These are phyloP conservation scores for Tenualosa ilisha DNA, from an alignment of 2,797 vertebrate species.

Conservation along the genomic window DNA sequence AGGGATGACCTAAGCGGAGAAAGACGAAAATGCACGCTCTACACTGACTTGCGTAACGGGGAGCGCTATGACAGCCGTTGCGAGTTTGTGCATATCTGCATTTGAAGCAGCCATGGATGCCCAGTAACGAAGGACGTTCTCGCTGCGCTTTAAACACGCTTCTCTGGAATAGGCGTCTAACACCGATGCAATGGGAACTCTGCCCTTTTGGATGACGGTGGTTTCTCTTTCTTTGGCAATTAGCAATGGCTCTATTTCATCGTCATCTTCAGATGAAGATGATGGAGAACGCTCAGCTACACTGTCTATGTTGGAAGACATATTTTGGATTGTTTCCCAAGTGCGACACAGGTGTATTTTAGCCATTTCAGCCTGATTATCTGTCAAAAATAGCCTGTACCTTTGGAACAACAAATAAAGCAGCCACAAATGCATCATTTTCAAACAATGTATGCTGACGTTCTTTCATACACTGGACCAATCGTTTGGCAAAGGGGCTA, in stretches of 20 bases:
- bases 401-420: background rate
- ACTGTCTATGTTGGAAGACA: background rate
- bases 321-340: background rate
- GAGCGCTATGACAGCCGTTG: constrained; percentile 33
- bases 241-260: constrained; percentile 39
- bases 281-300: constrained; percentile 2
- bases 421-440: constrained; percentile 43
- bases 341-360: background rate
- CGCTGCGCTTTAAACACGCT: constrained; percentile 42
- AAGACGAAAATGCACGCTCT: constrained; percentile 30
- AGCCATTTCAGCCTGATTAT: background rate
- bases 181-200: constrained; percentile 24
- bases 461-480: constrained; percentile 51
- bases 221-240: background rate
- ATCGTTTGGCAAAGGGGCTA: background rate
- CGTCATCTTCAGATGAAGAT: constrained; percentile 39
- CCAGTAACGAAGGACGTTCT: constrained; percentile 55
- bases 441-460: constrained; percentile 59
- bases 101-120: background rate
- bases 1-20: constrained; percentile 31
- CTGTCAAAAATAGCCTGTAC: background rate
- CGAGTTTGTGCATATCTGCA: constrained; percentile 32
- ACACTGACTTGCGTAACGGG: constrained; percentile 37
- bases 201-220: background rate
- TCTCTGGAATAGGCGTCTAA: constrained; percentile 33